Evolutionary conservation across 2,797 vertebrate genomes (phyloP), one percentile per base, ranked within the genome.

Genomic region (Enteromius anoplus): DNA sequence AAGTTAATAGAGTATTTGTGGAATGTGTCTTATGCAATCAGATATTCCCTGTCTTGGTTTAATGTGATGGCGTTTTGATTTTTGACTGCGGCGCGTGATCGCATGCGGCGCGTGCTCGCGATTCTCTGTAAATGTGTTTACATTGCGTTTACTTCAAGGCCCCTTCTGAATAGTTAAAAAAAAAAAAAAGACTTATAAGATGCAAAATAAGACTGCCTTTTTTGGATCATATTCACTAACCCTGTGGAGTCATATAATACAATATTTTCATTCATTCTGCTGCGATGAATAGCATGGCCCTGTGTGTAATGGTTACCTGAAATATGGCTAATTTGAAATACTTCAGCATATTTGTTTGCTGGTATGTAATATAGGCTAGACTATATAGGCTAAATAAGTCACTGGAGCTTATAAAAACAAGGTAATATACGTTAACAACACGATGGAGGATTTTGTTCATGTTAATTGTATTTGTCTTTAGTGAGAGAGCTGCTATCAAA

Each of bases 1-100:
- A 4, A 47, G 45, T 47, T 42, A 42, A 11, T 47, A 21, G 65
- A 83, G 84, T 88, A 89, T 90, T 86, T 88, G 78, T 75, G 86
- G 83, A 86, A 84, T 90, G 80, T 77, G 0, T 64, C 17, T 76
- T 85, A 47, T 83, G 64, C 60, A 81, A 82, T 72, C 21, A 62
- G 5, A 78, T 78, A 76, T 81, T 34, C 21, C 17, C 26, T 9
- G 53, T 45, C 51, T 70, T 19, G 1, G 23, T 47, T 26, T 70
- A 49, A 82, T 75, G 29, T 58, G 23, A 76, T 34, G 37, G 40
- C 49, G 58, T 4, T 51, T 65, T 73, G 70, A 65, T 40, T 40
- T 14, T n/a, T 71, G 78, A 26, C 51, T 29, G 66, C 15, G n/a
- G 29, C 51, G 47, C 7, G 11, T 68, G 45, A 68, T 19, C 26